Evolutionary conservation across 2,113 vertebrate genomes (phyloP).

Genomic region (Phylloscopus whistleri): DNA sequence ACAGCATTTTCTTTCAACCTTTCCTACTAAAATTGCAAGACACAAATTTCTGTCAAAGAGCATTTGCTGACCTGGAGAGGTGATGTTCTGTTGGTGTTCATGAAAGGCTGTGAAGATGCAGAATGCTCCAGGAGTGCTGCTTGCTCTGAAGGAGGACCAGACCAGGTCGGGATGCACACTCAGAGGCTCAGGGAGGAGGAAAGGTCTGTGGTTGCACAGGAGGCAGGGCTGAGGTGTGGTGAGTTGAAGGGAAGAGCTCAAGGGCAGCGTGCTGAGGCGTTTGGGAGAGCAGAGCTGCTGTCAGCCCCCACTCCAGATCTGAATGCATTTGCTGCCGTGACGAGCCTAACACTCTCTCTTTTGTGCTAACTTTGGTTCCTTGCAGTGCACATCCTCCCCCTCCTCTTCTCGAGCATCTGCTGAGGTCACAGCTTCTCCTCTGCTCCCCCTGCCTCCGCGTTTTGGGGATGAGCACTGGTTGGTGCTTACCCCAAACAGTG

Average conservation of each 20-base stretch:
- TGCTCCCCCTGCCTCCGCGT: background rate
- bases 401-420: background rate
- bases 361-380: background rate
- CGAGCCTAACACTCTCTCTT: background rate
- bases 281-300: background rate
- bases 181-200: background rate
- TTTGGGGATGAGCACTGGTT: accelerated
- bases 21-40: background rate
- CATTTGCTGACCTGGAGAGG: background rate
- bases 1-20: conserved; percentile 3
- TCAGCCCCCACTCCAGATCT: background rate
- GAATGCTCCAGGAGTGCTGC: background rate
- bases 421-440: background rate
- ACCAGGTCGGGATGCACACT: background rate
- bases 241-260: background rate
- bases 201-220: background rate
- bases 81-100: accelerated
- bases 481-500: accelerated
- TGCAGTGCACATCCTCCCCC: background rate
- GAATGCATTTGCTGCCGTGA: background rate
- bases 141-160: background rate
- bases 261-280: background rate
- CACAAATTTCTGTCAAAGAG: conserved; percentile 6
- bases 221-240: background rate
- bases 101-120: background rate